Percentiles rank a stretch among this genome's conserved stretches.
Conservation (phyloP, 2,113 vertebrate genomes). For the Aegypius monachus region DNA sequence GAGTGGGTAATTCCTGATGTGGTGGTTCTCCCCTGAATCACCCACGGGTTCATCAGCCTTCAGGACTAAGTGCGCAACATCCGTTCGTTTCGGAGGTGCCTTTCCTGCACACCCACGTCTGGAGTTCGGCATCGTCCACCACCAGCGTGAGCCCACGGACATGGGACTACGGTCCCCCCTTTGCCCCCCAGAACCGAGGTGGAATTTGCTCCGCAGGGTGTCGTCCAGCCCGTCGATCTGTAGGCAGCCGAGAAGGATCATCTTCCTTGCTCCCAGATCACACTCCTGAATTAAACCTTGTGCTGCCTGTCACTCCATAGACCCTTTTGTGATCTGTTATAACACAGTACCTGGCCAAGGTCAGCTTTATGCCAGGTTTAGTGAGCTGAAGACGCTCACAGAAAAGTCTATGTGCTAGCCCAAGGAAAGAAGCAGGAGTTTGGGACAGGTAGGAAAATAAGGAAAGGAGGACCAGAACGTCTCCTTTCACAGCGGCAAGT, state of each 20-base stretch:
- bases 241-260: neutral
- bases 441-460: neutral
- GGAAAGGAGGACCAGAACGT: neutral
- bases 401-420: neutral
- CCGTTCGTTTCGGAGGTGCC: neutral
- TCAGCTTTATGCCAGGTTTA: neutral
- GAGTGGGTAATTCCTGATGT: neutral
- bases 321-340: neutral
- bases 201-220: neutral
- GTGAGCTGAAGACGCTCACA: neutral
- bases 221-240: fast-evolving
- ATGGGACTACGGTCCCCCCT: neutral
- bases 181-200: fast-evolving
- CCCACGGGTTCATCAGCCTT: neutral
- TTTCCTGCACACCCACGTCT: neutral
- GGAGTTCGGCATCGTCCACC: neutral
- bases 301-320: neutral
- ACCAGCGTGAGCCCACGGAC: fast-evolving
- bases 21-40: neutral
- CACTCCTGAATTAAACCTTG: neutral
- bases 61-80: neutral
- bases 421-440: neutral
- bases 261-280: neutral
- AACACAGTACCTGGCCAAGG: neutral
- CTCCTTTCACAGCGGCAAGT: neutral